Evolutionary conservation across 2,113 vertebrate species (phyloP).

Genomic region (Leucosticte australis): DNA sequence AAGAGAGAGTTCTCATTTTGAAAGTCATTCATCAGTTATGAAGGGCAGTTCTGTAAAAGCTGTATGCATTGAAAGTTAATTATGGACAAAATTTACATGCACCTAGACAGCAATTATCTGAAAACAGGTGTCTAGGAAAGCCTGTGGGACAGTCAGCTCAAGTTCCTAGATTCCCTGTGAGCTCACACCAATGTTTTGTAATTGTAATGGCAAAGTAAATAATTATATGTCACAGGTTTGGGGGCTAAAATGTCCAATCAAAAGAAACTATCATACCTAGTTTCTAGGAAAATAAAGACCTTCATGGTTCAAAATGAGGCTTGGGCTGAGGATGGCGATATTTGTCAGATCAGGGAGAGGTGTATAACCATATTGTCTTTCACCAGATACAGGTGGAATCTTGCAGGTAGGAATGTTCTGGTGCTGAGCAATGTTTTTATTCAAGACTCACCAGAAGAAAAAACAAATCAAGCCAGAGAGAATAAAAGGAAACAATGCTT

Average conservation of each 20-base stretch:
- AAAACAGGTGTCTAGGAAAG: neutral
- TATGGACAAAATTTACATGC: neutral
- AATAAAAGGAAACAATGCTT: neutral
- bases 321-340: neutral
- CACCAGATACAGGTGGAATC: rapidly evolving
- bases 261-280: neutral
- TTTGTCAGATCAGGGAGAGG: neutral
- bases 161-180: rapidly evolving
- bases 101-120: neutral
- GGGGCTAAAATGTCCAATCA: neutral
- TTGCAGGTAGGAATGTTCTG: rapidly evolving
- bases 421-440: neutral
- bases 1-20: neutral
- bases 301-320: neutral
- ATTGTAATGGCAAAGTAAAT: neutral
- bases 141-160: neutral
- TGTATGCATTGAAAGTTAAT: neutral
- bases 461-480: neutral
- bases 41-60: neutral
- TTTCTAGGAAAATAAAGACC: neutral
- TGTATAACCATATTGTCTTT: neutral
- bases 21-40: neutral
- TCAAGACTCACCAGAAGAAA: neutral
- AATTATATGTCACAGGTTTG: neutral
- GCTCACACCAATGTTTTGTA: rapidly evolving